Conservation (phyloP, 2,888 invertebrate genomes). For the Eretmocerus hayati region DNA sequence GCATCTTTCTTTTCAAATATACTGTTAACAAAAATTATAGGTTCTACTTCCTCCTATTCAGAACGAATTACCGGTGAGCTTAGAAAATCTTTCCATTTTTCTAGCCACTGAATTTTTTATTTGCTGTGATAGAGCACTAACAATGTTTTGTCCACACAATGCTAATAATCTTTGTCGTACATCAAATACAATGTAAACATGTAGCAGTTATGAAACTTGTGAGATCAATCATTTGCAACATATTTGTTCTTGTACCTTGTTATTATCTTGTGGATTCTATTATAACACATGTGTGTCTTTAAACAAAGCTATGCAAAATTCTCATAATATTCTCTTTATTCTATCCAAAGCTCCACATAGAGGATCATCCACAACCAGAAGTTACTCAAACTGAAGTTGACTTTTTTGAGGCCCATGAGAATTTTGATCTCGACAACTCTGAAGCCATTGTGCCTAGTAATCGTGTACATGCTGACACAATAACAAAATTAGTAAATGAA, state of each 20-base stretch:
- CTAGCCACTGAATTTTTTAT: constrained; percentile 22
- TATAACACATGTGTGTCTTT: too few species aligned
- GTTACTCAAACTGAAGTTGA: constrained; percentile 69
- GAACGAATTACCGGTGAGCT: constrained; percentile 41
- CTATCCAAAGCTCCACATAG: constrained; percentile 62
- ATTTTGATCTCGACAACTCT: constrained; percentile 32
- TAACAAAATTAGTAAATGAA: constrained; percentile 17
- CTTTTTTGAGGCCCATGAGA: constrained; percentile 81
- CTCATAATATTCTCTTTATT: not conserved
- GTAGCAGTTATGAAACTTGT: too few species aligned
- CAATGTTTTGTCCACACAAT: too few species aligned
- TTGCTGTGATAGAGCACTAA: too few species aligned
- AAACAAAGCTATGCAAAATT: too few species aligned
- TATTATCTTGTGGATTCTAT: not conserved
- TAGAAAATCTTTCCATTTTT: constrained; percentile 24
- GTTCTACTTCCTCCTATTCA: constrained; percentile 35
- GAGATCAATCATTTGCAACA: too few species aligned
- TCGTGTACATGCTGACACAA: constrained; percentile 21
- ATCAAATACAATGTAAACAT: too few species aligned
- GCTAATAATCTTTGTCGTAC: too few species aligned
- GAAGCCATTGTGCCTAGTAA: constrained; percentile 27
- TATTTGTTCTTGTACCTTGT: too few species aligned
- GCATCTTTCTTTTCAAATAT: not conserved
- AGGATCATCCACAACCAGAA: constrained; percentile 51
- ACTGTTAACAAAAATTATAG: constrained; percentile 43